These are phyloP conservation scores for Lumbricus terrestris DNA, from an alignment of 2,888 invertebrate species.

Conservation along the genomic window DNA sequence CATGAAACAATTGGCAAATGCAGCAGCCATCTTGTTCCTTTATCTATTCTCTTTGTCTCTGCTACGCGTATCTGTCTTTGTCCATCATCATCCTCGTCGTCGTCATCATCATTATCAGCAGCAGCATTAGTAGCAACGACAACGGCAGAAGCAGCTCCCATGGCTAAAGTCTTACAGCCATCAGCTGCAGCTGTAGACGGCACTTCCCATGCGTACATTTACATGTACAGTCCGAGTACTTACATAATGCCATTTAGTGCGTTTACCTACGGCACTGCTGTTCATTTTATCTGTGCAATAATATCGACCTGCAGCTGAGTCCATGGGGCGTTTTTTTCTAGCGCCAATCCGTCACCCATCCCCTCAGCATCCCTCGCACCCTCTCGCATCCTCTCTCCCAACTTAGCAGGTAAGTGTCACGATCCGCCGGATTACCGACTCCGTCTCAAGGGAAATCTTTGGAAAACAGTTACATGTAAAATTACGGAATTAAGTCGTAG, in stretches of 20 bases:
- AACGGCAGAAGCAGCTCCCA: not conserved
- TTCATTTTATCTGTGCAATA: not conserved
- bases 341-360: not conserved
- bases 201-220: not conserved
- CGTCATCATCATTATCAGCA: no score
- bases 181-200: not conserved
- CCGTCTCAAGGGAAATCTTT: not conserved
- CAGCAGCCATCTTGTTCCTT: no score
- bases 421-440: not conserved
- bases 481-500: not conserved
- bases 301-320: not conserved
- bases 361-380: not conserved
- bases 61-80: no score
- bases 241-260: not conserved
- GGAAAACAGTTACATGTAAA: not conserved
- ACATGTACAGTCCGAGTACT: not conserved
- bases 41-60: no score
- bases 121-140: not conserved
- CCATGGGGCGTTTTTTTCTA: not conserved
- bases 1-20: no score
- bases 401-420: not conserved
- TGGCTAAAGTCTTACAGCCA: not conserved
- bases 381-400: not conserved
- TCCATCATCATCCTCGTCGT: no score
- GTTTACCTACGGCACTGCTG: not conserved